Evolutionary conservation across 2,797 vertebrate species (phyloP), one percentile per base, ranked within the genome.

Genomic region (Epinephelus awoara): DNA sequence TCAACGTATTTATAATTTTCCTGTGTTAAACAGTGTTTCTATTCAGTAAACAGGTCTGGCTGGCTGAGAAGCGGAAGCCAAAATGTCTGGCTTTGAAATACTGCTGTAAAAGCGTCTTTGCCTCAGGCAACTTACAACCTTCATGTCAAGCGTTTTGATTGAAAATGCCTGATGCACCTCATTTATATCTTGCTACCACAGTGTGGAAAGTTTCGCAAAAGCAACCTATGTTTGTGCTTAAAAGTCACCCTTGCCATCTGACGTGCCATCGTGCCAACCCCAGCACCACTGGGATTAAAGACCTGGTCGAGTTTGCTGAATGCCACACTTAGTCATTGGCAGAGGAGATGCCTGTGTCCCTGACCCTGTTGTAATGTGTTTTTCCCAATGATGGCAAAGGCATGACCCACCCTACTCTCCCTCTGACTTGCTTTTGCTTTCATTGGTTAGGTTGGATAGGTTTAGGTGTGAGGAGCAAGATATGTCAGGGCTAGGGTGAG

Each of bases 61-160:
- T 67, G 55, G 19, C 40, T 63, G 55, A 49, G 25, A 46, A 56
- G 50, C 63, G n/a, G 21, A 74, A 80, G 47, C 83, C 67, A 82
- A 59, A 89, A 79, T 56, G 27, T 66, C 50, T 44, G 11, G 17
- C 75, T 82, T 74, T 84, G 46, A 77, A 75, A 72, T 67, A 9
- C 47, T 63, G 69, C 59, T 73, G 14, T 51, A 17, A 79, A 80
- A 46, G 51, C 2, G 1, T 19, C 62, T 81, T 71, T 58, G 38
- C 75, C 19, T 64, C 23, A 21, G 67, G 81, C 74, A 69, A 49
- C 49, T 64, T 61, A 17, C 56, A 59, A 66, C 77, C 72, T 83
- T 72, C 50, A 6, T 18, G 2, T 80, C 67, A 34, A 68, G 62
- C 51, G 9, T 40, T 83, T 67, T 81, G 70, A 72, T n/a, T 17